A percentile compares a stretch with the other conserved stretches of the same genome.
These are phyloP conservation scores for Venustoraphidia nigricollis DNA, from an alignment of 2,888 invertebrate genomes.

Conservation along the genomic window DNA sequence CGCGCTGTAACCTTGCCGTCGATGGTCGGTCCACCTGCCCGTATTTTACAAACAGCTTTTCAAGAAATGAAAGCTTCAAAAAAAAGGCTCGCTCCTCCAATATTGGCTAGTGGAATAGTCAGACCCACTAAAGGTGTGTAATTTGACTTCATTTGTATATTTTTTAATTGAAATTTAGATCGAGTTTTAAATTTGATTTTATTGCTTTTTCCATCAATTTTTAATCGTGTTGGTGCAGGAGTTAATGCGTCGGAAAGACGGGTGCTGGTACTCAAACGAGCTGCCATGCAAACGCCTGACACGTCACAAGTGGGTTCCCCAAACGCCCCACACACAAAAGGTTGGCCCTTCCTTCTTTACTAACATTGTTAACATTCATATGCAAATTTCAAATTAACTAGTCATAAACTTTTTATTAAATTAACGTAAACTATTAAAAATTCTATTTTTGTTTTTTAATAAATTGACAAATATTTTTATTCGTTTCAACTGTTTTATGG, in stretches of 20 bases:
- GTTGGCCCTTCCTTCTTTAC: not conserved
- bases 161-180: not conserved
- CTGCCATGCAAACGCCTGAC: not conserved
- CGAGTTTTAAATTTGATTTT: not conserved
- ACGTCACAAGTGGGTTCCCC: not conserved
- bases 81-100: not conserved
- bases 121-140: constrained; percentile 1
- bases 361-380: not conserved
- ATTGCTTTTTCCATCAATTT: not conserved
- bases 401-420: not conserved
- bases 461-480: too few species aligned
- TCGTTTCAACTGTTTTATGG: too few species aligned
- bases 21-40: not conserved
- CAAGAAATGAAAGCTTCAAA: constrained; percentile 3
- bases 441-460: not conserved
- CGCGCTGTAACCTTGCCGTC: not conserved
- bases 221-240: not conserved
- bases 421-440: not conserved
- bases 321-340: not conserved
- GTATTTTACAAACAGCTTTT: constrained; percentile 4
- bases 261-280: not conserved
- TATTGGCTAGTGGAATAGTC: not conserved
- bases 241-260: not conserved
- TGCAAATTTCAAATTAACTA: not conserved
- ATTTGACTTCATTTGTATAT: not conserved